These are phyloP conservation scores for Dreissena polymorpha DNA, from an alignment of 1,140 invertebrate genomes.

Conservation along the genomic window DNA sequence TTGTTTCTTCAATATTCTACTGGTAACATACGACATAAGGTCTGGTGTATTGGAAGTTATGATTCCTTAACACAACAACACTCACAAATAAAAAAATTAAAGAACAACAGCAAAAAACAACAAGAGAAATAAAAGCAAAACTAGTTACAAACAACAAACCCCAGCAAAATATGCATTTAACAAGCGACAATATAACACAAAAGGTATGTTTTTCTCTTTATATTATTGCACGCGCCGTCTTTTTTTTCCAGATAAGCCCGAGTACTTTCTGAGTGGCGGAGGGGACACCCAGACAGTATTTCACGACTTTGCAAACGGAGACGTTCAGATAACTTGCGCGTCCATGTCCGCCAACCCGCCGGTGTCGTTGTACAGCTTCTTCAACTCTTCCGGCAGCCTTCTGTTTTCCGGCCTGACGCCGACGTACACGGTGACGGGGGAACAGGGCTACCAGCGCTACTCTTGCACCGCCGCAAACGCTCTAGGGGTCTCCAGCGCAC, in stretches of 20 bases:
- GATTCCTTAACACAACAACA: too few species aligned
- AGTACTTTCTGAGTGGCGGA: slow-evolving; percentile 2
- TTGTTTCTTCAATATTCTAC: too few species aligned
- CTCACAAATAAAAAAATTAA: too few species aligned
- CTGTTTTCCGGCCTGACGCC: background rate
- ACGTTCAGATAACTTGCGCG: slow-evolving; percentile 27
- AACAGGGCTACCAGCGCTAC: slow-evolving; percentile 25
- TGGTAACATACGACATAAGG: too few species aligned
- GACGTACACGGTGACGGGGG: slow-evolving; percentile 13
- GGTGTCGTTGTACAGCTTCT: slow-evolving; percentile 15
- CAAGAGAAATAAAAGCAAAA: too few species aligned
- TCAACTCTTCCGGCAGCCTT: background rate
- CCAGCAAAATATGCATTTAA: too few species aligned
- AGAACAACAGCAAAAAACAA: too few species aligned
- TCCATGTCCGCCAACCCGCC: slow-evolving; percentile 29
- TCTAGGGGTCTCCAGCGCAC: background rate
- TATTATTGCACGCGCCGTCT: too few species aligned
- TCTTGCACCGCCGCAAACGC: slow-evolving; percentile 11
- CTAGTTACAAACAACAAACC: too few species aligned
- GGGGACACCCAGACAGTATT: background rate
- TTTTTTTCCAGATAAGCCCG: slow-evolving; percentile 27
- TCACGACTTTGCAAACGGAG: slow-evolving; percentile 12
- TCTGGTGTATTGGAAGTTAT: too few species aligned
- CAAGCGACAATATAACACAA: too few species aligned
- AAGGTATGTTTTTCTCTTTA: too few species aligned